These are phyloP conservation scores for Hypanus sabinus DNA, from an alignment of 2,113 vertebrate species.

Conservation along the genomic window DNA sequence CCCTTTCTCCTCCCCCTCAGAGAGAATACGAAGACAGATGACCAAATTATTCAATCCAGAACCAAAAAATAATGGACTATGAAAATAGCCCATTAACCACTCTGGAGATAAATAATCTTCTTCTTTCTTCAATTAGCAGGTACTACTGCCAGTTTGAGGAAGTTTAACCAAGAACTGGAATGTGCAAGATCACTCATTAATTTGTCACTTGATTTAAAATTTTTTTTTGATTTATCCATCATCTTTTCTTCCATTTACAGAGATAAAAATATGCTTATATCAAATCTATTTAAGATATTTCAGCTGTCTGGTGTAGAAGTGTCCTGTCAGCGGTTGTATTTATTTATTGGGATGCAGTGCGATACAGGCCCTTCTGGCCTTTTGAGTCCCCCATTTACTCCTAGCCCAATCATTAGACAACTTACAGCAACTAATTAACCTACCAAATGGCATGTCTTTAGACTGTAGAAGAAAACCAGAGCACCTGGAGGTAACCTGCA, in stretches of 20 bases:
- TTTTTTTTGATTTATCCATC: neutral
- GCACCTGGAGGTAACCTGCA: too few species aligned
- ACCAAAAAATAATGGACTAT: constrained; percentile 27
- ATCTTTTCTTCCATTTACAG: neutral
- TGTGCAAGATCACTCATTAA: neutral
- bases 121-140: constrained; percentile 5
- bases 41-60: constrained; percentile 36
- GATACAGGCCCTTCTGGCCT: too few species aligned
- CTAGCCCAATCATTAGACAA: too few species aligned
- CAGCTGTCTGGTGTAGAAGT: neutral
- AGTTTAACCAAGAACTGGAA: neutral
- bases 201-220: neutral
- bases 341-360: too few species aligned
- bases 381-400: too few species aligned
- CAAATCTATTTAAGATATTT: neutral
- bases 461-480: too few species aligned
- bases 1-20: constrained; percentile 13
- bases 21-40: constrained; percentile 28
- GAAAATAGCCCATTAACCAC: constrained; percentile 3
- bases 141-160: neutral
- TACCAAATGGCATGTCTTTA: too few species aligned
- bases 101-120: constrained; percentile 6
- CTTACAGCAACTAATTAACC: too few species aligned
- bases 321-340: neutral
- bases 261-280: neutral